Evolutionary conservation across 1,140 invertebrate species (phyloP).

Genomic region (Nephotettix cincticeps): DNA sequence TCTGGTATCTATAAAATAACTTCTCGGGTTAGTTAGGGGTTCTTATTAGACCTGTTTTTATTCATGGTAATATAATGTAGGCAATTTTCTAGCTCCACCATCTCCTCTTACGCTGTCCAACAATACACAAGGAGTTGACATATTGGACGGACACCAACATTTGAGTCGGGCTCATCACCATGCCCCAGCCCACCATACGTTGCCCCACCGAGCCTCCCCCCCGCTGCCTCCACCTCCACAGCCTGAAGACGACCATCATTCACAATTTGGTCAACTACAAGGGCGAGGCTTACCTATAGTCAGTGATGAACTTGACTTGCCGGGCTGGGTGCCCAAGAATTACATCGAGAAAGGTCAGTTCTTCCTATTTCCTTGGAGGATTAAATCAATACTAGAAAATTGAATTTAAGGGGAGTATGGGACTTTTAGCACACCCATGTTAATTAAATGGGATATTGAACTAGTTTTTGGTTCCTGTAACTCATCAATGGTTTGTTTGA

Average conservation of each 20-base stretch:
- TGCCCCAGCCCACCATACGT: constrained; percentile 35
- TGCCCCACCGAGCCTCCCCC: constrained; percentile 52
- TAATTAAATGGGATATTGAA: background rate
- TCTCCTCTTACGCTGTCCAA: constrained; percentile 58
- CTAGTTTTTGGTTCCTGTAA: too few species aligned
- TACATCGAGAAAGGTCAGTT: constrained; percentile 93
- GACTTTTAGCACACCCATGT: background rate
- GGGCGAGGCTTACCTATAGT: constrained; percentile 68
- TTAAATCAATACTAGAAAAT: background rate
- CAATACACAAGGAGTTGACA: constrained; percentile 31
- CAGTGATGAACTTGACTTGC: constrained; percentile 80
- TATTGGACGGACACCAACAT: constrained; percentile 27
- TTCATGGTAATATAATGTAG: too few species aligned
- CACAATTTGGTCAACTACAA: constrained; percentile 66
- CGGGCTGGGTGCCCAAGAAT: constrained; percentile 90
- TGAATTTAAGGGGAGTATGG: background rate
- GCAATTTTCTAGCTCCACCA: constrained; percentile 71
- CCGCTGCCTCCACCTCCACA: constrained; percentile 79
- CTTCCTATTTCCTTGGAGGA: background rate
- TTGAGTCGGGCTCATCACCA: constrained; percentile 24
- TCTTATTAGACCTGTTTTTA: too few species aligned
- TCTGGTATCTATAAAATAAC: too few species aligned
- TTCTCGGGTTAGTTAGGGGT: too few species aligned
- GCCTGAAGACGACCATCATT: constrained; percentile 71
- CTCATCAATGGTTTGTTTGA: too few species aligned